Conservation (phyloP, 2,888 invertebrate species). For the Tetragnatha montana region DNA sequence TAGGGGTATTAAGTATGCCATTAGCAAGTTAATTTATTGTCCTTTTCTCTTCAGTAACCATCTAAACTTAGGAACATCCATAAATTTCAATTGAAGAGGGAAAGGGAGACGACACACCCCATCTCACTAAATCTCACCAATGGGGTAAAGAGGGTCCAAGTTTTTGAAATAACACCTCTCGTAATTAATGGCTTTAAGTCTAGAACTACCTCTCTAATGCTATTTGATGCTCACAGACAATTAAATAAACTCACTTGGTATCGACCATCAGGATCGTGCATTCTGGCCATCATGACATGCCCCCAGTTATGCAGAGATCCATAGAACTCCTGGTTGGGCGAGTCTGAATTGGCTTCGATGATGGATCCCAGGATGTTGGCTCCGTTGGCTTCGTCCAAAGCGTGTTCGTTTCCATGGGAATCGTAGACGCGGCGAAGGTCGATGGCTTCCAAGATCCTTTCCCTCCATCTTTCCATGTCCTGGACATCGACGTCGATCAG, state of each 20-base stretch:
- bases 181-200: no score
- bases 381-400: constrained; percentile 82
- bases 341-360: constrained; percentile 80
- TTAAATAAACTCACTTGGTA: constrained; percentile 80
- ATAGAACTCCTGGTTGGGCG: constrained; percentile 74
- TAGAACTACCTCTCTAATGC: no score
- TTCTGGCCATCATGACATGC: constrained; percentile 85
- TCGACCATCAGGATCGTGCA: constrained; percentile 88
- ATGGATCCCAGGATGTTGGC: constrained; percentile 88
- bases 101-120: no score
- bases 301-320: constrained; percentile 90
- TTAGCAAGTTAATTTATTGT: no score
- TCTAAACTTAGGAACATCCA: no score
- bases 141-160: no score
- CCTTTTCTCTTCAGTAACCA: no score
- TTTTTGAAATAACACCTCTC: no score
- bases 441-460: constrained; percentile 84
- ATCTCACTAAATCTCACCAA: no score
- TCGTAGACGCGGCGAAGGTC: constrained; percentile 80
- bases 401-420: constrained; percentile 78
- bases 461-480: constrained; percentile 83
- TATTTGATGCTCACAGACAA: background rate
- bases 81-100: no score
- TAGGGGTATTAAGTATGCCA: no score
- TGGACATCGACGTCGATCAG: constrained; percentile 35